phyloP scores from a whole-genome alignment of 2,888 invertebrate genomes.

The Ctena decussata region DNA sequence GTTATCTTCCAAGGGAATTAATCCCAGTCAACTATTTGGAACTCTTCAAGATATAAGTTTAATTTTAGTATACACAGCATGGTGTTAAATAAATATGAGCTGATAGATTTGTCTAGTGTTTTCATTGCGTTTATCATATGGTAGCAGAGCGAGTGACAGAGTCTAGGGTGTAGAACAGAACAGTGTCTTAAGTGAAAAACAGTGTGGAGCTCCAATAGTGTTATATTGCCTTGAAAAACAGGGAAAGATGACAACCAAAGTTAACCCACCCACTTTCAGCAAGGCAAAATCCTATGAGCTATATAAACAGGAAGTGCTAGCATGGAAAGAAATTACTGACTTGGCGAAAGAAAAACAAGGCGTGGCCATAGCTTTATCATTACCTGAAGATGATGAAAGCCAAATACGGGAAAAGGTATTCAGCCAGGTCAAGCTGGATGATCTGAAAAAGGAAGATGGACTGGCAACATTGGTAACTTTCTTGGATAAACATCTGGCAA shows the following conservation, averaged over 20 bases:
- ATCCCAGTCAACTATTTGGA: background rate
- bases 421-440: background rate
- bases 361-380: constrained; percentile 53
- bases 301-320: too few species aligned
- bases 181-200: background rate
- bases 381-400: constrained; percentile 30
- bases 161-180: background rate
- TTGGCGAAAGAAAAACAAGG: constrained; percentile 47
- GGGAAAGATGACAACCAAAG: background rate
- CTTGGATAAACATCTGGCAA: constrained; percentile 61
- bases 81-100: too few species aligned
- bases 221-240: background rate
- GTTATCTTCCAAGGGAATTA: background rate
- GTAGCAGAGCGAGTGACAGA: constrained; percentile 19
- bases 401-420: constrained; percentile 12
- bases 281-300: too few species aligned
- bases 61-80: too few species aligned
- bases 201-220: background rate
- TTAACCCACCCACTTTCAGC: too few species aligned
- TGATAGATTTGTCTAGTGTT: too few species aligned
- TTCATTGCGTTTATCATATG: constrained; percentile 5
- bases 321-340: too few species aligned
- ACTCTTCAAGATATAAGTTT: too few species aligned
- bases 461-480: constrained; percentile 47
- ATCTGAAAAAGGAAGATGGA: constrained; percentile 16